Base-by-base conservation (phyloP, 2,113 vertebrate genomes). In the Argyrosomus japonicus region DNA sequence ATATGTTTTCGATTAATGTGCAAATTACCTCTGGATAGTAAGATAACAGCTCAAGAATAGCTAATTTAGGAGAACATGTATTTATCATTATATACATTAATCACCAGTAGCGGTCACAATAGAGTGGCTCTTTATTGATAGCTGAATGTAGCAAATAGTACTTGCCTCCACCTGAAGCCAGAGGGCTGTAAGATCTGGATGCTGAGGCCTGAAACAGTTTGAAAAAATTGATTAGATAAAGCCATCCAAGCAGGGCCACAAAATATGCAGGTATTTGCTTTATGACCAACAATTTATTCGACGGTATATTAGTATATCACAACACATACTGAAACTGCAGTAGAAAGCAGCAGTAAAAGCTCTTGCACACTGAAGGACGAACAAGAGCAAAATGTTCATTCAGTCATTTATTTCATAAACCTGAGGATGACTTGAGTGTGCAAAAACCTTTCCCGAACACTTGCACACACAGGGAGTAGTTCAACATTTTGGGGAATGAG, bases 121-220 rank as follows among this genome's bases (percentile, higher is more conserved):
- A 8, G 1, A 40, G 29, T 9, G 1, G 43, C 32, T 40, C 29
- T 3, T 50, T 11, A 17, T 64, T 18, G 51, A 11, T 9, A 40
- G 3, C 0, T 43, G 43, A 53, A 19, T 70, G 2, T 12, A 19
- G 48, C 21, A 50, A 50, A 77, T 15, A 45, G 13, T 9, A 85
- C 93, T 94, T 85, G 96, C 98, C 97, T 93, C 95, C 96, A 18
- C 96, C 94, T 95, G 97, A 94, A 2, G 97, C 93, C 82, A 97
- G 94, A 80, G 98, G 95, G 68, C 97, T 98, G 95, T 98, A 96
- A 77, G 98, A 94, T 73, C 97, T 96, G 76, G 97, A 96, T 23
- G 96, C 94, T 84, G 97, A 93, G 25, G 96, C 95, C 97, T 98
- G 78, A 67, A 78, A 89, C 45, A 70, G 32, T 1, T 5, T 43